Evolutionary conservation across 2,113 vertebrate species (phyloP), one percentile per base, ranked within the genome.

Genomic region (Papio anubis): DNA sequence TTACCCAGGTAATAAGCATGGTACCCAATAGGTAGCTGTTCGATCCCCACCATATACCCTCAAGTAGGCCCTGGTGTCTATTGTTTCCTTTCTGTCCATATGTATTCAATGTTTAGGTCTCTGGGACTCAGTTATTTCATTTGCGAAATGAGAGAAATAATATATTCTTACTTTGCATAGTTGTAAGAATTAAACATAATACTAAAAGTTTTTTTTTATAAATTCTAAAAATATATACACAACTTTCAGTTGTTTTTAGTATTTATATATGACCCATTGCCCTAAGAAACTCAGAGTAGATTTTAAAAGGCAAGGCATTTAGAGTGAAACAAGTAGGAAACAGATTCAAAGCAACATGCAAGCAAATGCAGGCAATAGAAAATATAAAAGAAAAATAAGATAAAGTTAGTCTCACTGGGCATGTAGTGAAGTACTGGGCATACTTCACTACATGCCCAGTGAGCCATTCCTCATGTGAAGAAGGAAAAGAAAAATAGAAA

Each of bases 181-280:
- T 43, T 89, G 73, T 61, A 5, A 96, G 16, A 20, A 97, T 81
- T 95, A 95, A 70, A 43, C 32, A 48, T 86, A 94, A 76, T 10
- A 72, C 3, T 48, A 83, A 88, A 43, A 95, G 6, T 68, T 86
- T 23, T 50, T 86, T 86, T 90, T 87, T 18, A 38, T 57, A 83
- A 78, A 57, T 66, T 91, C 45, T 85, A 90, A 75, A 59, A 83
- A 35, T 25, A 88, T 8, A 82, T 27, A 85, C 6, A 83, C 1
- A 72, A 78, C 72, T 95, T 95, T 85, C 40, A 40, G 20, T 94
- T 87, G 88, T 76, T 61, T 48, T 96, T 70, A 61, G 12, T 57
- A n/a, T 75, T 85, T 68, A 38, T 87, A 43, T 82, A n/a, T 40
- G 43, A 68, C 23, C 32, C 21, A 75, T 5, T 73, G 6, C 17